A percentile compares a stretch with the other conserved stretches of the same genome.
Conservation (phyloP, 2,113 vertebrate species). For the Dipodomys spectabilis region DNA sequence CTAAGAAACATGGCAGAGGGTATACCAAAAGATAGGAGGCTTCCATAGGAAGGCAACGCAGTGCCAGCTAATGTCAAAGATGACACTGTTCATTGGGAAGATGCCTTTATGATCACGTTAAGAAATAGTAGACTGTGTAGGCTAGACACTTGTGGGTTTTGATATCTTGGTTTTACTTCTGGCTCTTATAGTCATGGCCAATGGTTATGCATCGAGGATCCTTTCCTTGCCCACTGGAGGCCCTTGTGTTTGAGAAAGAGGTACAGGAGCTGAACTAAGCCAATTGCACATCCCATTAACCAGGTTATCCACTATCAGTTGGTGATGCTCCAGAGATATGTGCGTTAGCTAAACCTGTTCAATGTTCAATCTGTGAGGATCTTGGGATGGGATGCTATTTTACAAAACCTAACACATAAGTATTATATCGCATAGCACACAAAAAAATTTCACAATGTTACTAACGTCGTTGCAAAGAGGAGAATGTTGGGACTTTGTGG, state of each 20-base stretch:
- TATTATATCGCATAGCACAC: neutral
- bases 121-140: neutral
- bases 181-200: neutral
- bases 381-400: neutral
- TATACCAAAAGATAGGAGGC: no score
- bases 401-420: neutral
- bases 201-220: neutral
- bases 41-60: neutral
- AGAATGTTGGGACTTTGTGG: constrained; percentile 1
- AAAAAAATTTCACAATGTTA: neutral
- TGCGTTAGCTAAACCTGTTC: neutral
- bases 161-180: neutral
- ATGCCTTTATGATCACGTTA: neutral
- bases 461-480: neutral
- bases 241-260: neutral
- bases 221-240: neutral
- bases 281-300: neutral
- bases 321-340: neutral
- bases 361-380: neutral
- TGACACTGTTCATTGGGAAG: neutral
- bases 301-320: no score
- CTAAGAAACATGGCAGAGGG: neutral
- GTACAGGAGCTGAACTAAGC: neutral
- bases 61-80: neutral
- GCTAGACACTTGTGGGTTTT: neutral